A percentile compares a stretch with the other conserved stretches of the same genome.
Evolutionary conservation across 2,888 invertebrate species (phyloP).

Genomic region (Apotomis turbidana): DNA sequence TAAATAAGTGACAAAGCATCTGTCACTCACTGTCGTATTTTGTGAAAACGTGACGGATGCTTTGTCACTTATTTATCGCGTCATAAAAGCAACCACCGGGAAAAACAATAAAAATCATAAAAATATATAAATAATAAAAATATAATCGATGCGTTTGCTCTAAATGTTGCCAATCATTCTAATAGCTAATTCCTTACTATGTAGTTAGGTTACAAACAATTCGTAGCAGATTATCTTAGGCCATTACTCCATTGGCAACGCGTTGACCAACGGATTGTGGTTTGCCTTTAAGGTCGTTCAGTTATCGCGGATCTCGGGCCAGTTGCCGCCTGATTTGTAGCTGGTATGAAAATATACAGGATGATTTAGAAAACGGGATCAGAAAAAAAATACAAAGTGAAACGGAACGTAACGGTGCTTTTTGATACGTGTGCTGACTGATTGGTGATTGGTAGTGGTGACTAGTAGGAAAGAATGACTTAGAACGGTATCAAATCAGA

Average conservation of each 20-base stretch:
- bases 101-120: no score
- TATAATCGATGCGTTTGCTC: no score
- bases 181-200: background rate
- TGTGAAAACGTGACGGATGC: no score
- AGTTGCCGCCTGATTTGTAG: conserved; percentile 28
- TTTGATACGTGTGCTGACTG: background rate
- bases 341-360: conserved; percentile 5
- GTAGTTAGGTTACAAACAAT: conserved; percentile 12
- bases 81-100: no score
- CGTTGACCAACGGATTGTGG: conserved; percentile 21
- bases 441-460: background rate
- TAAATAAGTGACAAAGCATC: no score
- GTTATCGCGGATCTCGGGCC: conserved; percentile 23
- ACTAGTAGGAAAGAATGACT: no score
- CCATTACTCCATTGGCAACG: conserved; percentile 31
- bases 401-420: background rate
- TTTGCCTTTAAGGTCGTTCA: conserved; percentile 41
- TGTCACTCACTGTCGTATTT: no score
- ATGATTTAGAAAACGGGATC: background rate
- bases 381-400: background rate
- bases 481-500: no score
- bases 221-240: conserved; percentile 17
- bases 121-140: no score
- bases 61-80: no score
- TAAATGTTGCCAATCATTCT: no score